Percentiles rank a stretch among this genome's conserved stretches.
Conservation (phyloP, 92 coral and sea anemone genomes). For the Umimayanthus chanpuru region DNA sequence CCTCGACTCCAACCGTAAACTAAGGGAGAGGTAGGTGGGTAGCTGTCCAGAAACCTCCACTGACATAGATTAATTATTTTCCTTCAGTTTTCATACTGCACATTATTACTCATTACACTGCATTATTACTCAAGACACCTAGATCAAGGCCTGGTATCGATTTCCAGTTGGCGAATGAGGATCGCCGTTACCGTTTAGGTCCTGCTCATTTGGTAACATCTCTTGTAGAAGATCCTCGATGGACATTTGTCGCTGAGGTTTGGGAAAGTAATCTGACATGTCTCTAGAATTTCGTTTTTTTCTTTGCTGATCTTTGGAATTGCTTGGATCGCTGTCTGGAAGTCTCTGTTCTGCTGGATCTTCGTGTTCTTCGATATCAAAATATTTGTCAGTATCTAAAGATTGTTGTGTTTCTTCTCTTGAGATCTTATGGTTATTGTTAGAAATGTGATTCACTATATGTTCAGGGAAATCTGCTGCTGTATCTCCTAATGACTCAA, state of each 20-base stretch:
- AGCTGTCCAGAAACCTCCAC: too few relatives aligned
- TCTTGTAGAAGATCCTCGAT: constrained; percentile 76
- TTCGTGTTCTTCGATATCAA: neutral
- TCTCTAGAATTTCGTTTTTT: constrained; percentile 31
- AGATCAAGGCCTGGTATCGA: constrained; percentile 39
- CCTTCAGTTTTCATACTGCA: neutral
- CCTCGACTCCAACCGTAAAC: too few relatives aligned
- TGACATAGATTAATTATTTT: too few relatives aligned
- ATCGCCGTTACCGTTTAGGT: neutral
- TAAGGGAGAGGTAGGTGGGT: too few relatives aligned
- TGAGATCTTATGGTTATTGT: neutral
- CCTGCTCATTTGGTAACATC: constrained; percentile 56
- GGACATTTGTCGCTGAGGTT: constrained; percentile 62
- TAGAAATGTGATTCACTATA: neutral
- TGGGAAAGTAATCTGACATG: constrained; percentile 53
- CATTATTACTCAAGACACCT: neutral
- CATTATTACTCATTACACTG: neutral
- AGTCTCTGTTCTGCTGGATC: neutral
- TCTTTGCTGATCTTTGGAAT: constrained; percentile 9
- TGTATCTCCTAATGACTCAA: neutral
- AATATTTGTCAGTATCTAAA: neutral
- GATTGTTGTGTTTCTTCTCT: neutral
- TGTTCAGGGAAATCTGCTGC: neutral
- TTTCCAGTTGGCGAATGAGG: constrained; percentile 17
- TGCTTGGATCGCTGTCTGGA: neutral